Evolutionary conservation across 2,888 invertebrate species (phyloP).

Genomic region (Chouioia cunea): DNA sequence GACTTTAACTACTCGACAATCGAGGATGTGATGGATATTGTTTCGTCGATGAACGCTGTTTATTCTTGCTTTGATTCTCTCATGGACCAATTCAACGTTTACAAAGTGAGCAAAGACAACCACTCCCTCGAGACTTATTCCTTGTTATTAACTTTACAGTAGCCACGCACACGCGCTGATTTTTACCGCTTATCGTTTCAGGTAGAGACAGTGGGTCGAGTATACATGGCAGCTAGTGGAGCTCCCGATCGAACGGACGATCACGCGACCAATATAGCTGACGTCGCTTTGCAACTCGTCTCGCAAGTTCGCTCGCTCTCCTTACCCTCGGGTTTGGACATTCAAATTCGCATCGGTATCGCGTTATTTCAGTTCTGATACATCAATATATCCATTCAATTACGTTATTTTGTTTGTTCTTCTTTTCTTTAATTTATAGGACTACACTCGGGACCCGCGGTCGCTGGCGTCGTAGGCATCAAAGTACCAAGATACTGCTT

Average conservation of each 20-base stretch:
- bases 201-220: constrained; percentile 95
- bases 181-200: constrained; percentile 58
- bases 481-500: constrained; percentile 90
- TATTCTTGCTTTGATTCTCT: constrained; percentile 88
- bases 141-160: not conserved
- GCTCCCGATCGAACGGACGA: constrained; percentile 82
- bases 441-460: constrained; percentile 89
- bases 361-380: not conserved
- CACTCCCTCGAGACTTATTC: not conserved
- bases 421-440: constrained; percentile 66
- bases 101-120: constrained; percentile 76
- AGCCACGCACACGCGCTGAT: not conserved
- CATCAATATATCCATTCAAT: not conserved
- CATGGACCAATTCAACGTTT: constrained; percentile 86
- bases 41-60: constrained; percentile 87
- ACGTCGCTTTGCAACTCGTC: constrained; percentile 82
- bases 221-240: constrained; percentile 93
- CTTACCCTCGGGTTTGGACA: constrained; percentile 72
- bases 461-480: constrained; percentile 88
- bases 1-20: constrained; percentile 74
- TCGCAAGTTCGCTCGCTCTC: constrained; percentile 77
- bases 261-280: constrained; percentile 84
- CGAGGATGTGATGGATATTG: constrained; percentile 81
- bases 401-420: not conserved
- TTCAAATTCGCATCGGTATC: constrained; percentile 77